Base-by-base conservation (phyloP, 1,140 invertebrate genomes). In the Aphelinus certus region DNA sequence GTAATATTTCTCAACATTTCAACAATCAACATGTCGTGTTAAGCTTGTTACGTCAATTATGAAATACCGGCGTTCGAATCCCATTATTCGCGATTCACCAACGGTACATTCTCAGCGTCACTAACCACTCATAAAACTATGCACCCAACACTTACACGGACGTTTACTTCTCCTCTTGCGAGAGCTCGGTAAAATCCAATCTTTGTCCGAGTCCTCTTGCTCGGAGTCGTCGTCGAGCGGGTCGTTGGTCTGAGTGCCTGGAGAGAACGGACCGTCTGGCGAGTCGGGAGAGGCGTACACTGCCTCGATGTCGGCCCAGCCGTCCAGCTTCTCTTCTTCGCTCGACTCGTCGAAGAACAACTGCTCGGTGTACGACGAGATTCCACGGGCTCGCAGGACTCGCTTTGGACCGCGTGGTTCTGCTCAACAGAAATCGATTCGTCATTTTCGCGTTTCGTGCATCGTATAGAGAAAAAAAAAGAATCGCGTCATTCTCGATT, bases 131-230 rank as follows among this genome's bases (percentile, higher is more conserved):
- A 26, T 70, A 71, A 77, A 26, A 26, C 4, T 53, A 9, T 53
- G 51, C 4, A 53, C 51, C 9, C 51, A 55, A 48, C 5, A 82
- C 82, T 84, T 47, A 85, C 84, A 81, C 74, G 81, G 81, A 81
- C 85, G 82, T 82, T 87, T 88, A 80, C 80, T 83, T 80, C 84
- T 87, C 80, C 83, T 83, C 80, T 85, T 87, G 69, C 86, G 83
- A 79, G 82, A 80, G 69, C 83, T 73, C 43, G 86, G 86, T 79
- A 88, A 60, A 69, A 86, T 81, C 86, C 86, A 88, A 75, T 88
- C 86, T 79, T 87, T 80, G 75, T 88, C 86, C 51, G 86, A 87
- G 80, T 88, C 86, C 80, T 81, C 80, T 49, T 78, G 51, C 45
- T 76, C 69, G n/a, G 83, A 82, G 49, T 82, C 43, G 58, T 79